Conservation (phyloP, 2,888 invertebrate genomes). For the Eupithecia subumbrata region DNA sequence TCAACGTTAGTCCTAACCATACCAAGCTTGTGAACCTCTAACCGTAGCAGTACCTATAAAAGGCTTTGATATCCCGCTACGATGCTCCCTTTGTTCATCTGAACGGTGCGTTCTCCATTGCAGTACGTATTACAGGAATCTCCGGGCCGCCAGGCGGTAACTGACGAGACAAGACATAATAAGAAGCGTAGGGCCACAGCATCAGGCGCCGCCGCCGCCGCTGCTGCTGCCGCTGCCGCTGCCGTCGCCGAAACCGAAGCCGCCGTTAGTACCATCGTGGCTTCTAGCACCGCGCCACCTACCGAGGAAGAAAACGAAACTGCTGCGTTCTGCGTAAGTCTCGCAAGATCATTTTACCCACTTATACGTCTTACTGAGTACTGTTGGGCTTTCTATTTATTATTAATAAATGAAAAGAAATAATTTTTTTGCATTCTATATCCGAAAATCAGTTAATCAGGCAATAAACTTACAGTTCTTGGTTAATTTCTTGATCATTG, state of each 20-base stretch:
- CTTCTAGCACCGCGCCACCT: background rate
- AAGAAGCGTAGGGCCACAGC: conserved; percentile 27
- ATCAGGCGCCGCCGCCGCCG: conserved; percentile 12
- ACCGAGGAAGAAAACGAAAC: conserved; percentile 17
- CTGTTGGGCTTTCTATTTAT: background rate
- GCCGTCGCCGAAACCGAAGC: background rate
- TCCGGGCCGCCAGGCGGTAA: conserved; percentile 13
- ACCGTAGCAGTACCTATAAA: background rate
- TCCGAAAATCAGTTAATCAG: too few relatives aligned
- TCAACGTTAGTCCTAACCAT: background rate
- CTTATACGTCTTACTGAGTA: background rate
- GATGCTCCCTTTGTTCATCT: background rate
- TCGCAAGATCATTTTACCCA: background rate
- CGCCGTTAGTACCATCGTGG: background rate
- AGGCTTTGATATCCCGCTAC: background rate
- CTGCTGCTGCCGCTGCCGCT: background rate
- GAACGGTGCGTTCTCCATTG: conserved; percentile 17
- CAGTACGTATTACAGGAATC: conserved; percentile 24
- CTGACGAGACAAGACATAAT: conserved; percentile 21
- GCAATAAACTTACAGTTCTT: background rate
- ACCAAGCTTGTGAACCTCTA: background rate
- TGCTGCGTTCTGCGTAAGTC: conserved; percentile 24
- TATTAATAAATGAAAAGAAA: too few relatives aligned
- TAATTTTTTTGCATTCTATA: too few relatives aligned
- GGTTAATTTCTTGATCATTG: background rate